phyloP scores from a whole-genome alignment of 2,888 invertebrate species.

The Halictus quadricinctus region DNA sequence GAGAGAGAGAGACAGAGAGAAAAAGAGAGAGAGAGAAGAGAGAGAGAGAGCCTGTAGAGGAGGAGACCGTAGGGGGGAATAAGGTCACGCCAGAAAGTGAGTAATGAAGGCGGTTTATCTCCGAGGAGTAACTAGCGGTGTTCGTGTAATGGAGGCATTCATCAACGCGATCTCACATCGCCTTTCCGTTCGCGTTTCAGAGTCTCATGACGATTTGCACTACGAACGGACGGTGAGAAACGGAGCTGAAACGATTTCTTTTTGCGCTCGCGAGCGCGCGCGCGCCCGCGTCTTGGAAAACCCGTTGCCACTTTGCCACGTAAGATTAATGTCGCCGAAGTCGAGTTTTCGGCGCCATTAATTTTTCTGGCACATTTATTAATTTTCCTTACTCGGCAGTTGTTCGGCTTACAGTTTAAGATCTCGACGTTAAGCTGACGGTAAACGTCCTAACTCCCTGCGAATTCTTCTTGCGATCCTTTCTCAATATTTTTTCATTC shows the following conservation, averaged over 20 bases:
- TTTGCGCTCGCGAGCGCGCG: conserved; percentile 54
- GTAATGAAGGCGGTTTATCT: conserved; percentile 82
- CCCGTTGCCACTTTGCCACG: conserved; percentile 69
- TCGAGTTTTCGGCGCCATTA: conserved; percentile 68
- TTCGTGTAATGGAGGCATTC: conserved; percentile 82
- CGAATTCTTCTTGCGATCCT: conserved; percentile 9
- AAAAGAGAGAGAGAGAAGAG: background rate
- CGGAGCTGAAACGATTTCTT: conserved; percentile 72
- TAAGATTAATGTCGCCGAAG: conserved; percentile 66
- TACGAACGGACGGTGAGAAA: conserved; percentile 70
- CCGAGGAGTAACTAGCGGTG: conserved; percentile 81
- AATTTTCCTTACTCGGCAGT: conserved; percentile 53
- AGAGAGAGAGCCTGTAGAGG: conserved; percentile 10
- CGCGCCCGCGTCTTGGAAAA: conserved; percentile 64
- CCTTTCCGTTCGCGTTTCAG: conserved; percentile 78
- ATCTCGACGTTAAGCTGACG: conserved; percentile 49
- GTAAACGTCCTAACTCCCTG: conserved; percentile 13
- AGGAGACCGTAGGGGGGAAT: conserved; percentile 73
- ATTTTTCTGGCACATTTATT: conserved; percentile 67
- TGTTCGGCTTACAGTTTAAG: conserved; percentile 41
- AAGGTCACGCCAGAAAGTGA: conserved; percentile 81
- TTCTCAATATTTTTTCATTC: conserved; percentile 10
- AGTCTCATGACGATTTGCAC: conserved; percentile 78
- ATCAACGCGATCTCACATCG: conserved; percentile 80
- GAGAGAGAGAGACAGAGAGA: conserved; percentile 9